A percentile compares a stretch with the other conserved stretches of the same genome.
Evolutionary conservation across 2,888 invertebrate species (phyloP).

Genomic region (Teleiodes luculella): DNA sequence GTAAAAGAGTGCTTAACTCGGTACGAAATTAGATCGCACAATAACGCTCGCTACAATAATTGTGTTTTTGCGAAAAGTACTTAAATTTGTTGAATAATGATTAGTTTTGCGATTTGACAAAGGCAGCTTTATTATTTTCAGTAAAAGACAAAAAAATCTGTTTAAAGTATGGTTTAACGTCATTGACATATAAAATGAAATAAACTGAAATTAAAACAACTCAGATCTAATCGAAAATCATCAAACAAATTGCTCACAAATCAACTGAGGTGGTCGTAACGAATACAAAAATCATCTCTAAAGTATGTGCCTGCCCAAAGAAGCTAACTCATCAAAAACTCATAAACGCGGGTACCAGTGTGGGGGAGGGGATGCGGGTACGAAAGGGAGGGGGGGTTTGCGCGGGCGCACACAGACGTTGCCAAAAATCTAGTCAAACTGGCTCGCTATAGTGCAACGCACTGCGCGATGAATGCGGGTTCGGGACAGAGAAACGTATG

Average conservation of each 20-base stretch:
- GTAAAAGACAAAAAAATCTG: no score
- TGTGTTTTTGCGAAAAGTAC: no score
- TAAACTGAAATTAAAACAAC: no score
- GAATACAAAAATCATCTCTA: background rate
- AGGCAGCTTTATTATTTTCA: no score
- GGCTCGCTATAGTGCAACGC: conserved; percentile 75
- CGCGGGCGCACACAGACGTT: conserved; percentile 36
- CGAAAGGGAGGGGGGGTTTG: conserved; percentile 29
- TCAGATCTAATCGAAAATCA: background rate
- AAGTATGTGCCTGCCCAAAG: background rate
- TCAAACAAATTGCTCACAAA: background rate
- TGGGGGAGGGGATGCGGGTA: conserved; percentile 30
- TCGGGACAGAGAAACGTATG: conserved; percentile 30
- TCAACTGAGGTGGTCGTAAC: background rate
- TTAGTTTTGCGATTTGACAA: no score
- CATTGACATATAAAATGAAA: no score
- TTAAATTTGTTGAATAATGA: no score
- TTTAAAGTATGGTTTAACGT: no score
- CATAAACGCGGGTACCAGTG: conserved; percentile 50
- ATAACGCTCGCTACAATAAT: no score
- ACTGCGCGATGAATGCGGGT: conserved; percentile 65
- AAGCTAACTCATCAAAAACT: conserved; percentile 52
- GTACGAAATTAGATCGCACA: no score
- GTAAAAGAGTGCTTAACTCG: no score
- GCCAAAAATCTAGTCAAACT: conserved; percentile 79